phyloP scores from a whole-genome alignment of 1,140 invertebrate species.

The Leptoteleia sp. region DNA sequence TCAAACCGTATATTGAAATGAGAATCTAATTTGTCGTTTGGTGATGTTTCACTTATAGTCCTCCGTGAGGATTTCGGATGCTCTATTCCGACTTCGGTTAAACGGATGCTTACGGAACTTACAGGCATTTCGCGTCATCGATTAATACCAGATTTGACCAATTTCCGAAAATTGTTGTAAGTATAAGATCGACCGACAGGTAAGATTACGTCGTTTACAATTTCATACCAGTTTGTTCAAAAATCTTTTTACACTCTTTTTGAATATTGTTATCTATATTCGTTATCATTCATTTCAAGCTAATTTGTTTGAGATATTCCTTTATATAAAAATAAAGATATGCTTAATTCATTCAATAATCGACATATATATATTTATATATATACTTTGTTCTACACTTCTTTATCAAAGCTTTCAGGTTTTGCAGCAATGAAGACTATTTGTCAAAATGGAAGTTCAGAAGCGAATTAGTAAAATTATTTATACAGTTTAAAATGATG shows the following conservation, averaged over 20 bases:
- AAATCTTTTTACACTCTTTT: slow-evolving; percentile 1
- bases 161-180: slow-evolving; percentile 34
- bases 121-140: slow-evolving; percentile 32
- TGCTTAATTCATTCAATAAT: too few relatives aligned
- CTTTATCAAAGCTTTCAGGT: slow-evolving; percentile 64
- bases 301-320: neutral
- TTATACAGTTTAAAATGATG: slow-evolving; percentile 29
- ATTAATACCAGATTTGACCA: slow-evolving; percentile 44
- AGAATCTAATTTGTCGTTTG: slow-evolving; percentile 80
- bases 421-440: slow-evolving; percentile 19
- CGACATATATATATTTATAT: too few relatives aligned
- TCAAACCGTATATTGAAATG: slow-evolving; percentile 58
- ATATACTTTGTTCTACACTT: slow-evolving; percentile 50
- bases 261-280: neutral
- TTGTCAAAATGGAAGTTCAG: slow-evolving; percentile 31
- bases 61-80: slow-evolving; percentile 74
- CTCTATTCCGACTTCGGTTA: slow-evolving; percentile 46
- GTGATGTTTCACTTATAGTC: slow-evolving; percentile 82
- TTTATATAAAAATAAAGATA: neutral
- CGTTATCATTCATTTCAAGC: neutral
- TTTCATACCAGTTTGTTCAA: slow-evolving; percentile 3
- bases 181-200: slow-evolving; percentile 48
- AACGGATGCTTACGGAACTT: slow-evolving; percentile 43
- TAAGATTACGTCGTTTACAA: slow-evolving; percentile 33
- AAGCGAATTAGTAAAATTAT: slow-evolving; percentile 12